These are phyloP conservation scores for Hyperoodon ampullatus DNA, from an alignment of 2,113 vertebrate genomes.

Conservation along the genomic window DNA sequence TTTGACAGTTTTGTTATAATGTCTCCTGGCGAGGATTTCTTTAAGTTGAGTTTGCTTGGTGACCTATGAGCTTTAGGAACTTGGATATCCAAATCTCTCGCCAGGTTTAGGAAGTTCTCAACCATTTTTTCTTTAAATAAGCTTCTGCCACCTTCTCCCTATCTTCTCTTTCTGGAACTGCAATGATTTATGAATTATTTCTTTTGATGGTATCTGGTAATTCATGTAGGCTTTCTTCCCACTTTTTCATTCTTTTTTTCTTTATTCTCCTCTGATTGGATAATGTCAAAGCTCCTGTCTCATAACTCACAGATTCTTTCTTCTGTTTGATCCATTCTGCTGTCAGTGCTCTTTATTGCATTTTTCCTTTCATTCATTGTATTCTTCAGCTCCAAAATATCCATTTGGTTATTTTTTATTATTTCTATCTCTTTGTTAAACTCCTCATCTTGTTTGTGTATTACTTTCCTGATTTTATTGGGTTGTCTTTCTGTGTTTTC, in stretches of 20 bases:
- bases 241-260: background rate
- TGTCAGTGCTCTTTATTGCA: no score
- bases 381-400: no score
- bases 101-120: background rate
- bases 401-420: no score
- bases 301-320: background rate
- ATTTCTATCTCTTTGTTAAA: no score
- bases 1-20: no score
- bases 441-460: no score
- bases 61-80: background rate
- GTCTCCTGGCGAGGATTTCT: no score
- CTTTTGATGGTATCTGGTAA: background rate
- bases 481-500: no score
- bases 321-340: no score
- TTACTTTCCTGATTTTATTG: no score
- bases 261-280: background rate
- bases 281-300: background rate
- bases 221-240: background rate
- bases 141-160: background rate
- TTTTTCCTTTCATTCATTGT: no score
- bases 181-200: background rate
- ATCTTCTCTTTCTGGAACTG: background rate
- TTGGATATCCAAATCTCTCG: background rate
- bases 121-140: background rate
- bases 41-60: background rate